Base-by-base conservation (phyloP, 1,140 invertebrate species). In the Drosophila burlai region DNA sequence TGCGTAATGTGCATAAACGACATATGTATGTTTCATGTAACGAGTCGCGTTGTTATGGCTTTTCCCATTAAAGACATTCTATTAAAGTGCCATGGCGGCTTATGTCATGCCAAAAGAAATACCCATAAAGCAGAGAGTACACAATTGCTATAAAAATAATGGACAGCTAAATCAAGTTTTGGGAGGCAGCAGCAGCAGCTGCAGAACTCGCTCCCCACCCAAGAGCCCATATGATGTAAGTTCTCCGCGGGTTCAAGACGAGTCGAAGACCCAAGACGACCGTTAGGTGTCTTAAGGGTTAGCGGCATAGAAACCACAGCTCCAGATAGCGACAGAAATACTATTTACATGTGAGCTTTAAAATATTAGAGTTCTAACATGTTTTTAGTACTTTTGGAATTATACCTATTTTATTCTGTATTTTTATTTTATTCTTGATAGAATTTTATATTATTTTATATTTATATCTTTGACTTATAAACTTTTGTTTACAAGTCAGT, bases 61-160 rank as follows among this genome's bases (percentile, higher is more conserved):
- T 79, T 89, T 78, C 62, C 52, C 83, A 81, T 84, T 90, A 84
- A 87, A 69, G 42, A 46, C 78, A 87, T 84, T 89, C 81, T 89
- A 71, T 69, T 73, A 78, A 84, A 81, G 59, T 72, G 76, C 62
- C 77, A 76, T 64, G 76, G 40, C 45, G 74, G 21, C 77, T 89
- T 90, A 90, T 84, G 81, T 68, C 82, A 89, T 79, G 65, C 34
- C 65, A 55, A 77, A 55, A 54, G 62, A 69, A 69, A 79, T 59
- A 38, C 45, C 55, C 77, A 79, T 87, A 79, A 83, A 83, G 42
- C 65, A 24, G 64, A 34, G 38, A 58, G 63, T 63, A 77, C 47
- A 67, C 68, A 67, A 76, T 47, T 87, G 80, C 62, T 76, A 73
- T 80, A 77, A 74, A 80, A 63, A 38, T 74, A 80, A 87, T 87